These are phyloP conservation scores for Gari tellinella DNA, from an alignment of 2,888 invertebrate species.

Conservation along the genomic window DNA sequence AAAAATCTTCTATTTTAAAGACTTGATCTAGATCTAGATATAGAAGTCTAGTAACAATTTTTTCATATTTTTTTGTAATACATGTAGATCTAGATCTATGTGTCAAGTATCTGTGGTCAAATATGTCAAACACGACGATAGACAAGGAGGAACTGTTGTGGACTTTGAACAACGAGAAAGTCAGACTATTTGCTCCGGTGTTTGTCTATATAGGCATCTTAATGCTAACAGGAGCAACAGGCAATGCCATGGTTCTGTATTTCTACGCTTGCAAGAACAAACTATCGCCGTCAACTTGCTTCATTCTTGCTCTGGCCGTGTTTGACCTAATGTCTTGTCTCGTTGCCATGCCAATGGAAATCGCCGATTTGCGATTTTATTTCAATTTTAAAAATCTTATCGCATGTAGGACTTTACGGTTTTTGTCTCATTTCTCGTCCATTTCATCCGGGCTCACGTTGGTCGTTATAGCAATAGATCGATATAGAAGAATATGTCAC, in stretches of 20 bases:
- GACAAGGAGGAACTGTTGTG: conserved; percentile 21
- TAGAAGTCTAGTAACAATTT: no score
- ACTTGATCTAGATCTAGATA: no score
- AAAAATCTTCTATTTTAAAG: no score
- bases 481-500: conserved; percentile 56
- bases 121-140: not conserved
- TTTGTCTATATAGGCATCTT: conserved; percentile 64
- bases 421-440: conserved; percentile 59
- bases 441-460: conserved; percentile 65
- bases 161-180: conserved; percentile 63
- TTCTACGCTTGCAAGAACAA: conserved; percentile 65
- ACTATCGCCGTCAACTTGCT: conserved; percentile 63
- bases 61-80: no score
- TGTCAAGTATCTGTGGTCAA: no score
- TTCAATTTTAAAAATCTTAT: conserved; percentile 64
- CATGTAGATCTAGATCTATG: no score
- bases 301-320: conserved; percentile 68
- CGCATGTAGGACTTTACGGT: conserved; percentile 69
- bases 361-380: conserved; percentile 69
- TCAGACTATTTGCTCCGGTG: conserved; percentile 64
- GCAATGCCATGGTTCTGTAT: conserved; percentile 69
- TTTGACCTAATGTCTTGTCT: conserved; percentile 69
- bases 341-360: conserved; percentile 72
- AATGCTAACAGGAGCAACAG: conserved; percentile 68
- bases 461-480: conserved; percentile 69